Conservation (phyloP, 2,888 invertebrate genomes). For the Crematogaster levior region DNA sequence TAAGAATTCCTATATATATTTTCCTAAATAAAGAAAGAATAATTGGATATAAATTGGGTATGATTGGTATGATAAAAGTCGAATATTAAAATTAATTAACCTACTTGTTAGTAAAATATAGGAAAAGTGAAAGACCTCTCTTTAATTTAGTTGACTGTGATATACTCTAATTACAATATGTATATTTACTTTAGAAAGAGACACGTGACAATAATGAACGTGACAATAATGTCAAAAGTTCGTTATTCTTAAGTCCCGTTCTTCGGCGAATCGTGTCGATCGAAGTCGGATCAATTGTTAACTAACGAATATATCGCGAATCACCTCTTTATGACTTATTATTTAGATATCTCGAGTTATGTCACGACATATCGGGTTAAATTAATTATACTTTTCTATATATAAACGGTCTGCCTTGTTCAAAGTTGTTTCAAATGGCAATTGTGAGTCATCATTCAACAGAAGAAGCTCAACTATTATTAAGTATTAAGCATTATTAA, state of each 20-base stretch:
- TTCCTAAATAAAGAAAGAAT: not conserved
- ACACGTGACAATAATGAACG: not conserved
- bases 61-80: not conserved
- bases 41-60: too few relatives aligned
- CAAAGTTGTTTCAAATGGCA: slow-evolving; percentile 2
- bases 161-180: not conserved
- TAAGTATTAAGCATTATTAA: slow-evolving; percentile 20
- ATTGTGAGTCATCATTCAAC: not conserved
- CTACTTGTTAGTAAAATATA: not conserved
- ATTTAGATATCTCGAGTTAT: not conserved
- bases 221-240: too few relatives aligned
- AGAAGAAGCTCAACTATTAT: not conserved
- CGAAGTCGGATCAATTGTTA: slow-evolving; percentile 29
- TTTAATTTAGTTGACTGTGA: not conserved
- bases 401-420: not conserved
- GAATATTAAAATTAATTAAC: not conserved
- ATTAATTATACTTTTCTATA: slow-evolving; percentile 42
- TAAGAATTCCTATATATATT: not conserved
- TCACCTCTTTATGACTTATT: slow-evolving; percentile 22
- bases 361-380: not conserved
- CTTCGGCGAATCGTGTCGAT: not conserved
- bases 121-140: not conserved
- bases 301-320: slow-evolving; percentile 19
- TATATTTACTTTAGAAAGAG: not conserved
- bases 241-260: not conserved